Conservation (phyloP, 2,888 invertebrate genomes). For the Acrocyrtus sp. region DNA sequence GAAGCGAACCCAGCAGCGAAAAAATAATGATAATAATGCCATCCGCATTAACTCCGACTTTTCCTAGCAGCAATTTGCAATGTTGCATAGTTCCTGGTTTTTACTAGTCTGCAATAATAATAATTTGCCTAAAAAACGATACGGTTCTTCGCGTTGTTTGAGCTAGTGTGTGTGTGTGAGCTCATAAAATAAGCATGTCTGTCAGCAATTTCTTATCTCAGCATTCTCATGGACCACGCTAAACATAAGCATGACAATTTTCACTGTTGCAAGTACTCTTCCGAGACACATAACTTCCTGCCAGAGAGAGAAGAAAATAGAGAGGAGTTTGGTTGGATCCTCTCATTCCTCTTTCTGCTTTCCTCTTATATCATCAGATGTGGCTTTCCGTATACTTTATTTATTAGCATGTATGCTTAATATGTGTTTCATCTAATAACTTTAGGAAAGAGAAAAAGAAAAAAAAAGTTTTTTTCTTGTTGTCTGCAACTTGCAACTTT, state of each 20-base stretch:
- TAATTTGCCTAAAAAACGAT: no score
- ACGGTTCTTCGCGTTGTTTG: no score
- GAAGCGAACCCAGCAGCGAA: constrained; percentile 16
- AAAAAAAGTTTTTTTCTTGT: no score
- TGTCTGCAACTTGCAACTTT: background rate
- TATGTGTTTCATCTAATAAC: no score
- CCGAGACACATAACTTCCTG: constrained; percentile 35
- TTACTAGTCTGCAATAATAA: constrained; percentile 23
- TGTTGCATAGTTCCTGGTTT: constrained; percentile 45
- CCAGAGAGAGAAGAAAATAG: constrained; percentile 5
- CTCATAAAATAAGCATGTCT: constrained; percentile 39
- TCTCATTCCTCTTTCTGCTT: no score
- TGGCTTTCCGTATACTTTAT: no score
- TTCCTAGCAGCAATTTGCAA: constrained; percentile 28
- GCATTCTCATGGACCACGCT: constrained; percentile 30
- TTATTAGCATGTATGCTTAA: no score
- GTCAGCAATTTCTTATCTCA: constrained; percentile 44
- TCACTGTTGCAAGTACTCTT: constrained; percentile 9
- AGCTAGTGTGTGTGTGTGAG: background rate
- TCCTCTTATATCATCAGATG: no score
- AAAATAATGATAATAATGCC: constrained; percentile 16
- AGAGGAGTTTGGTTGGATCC: constrained; percentile 11
- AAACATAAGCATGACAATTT: constrained; percentile 15
- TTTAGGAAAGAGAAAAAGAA: no score
- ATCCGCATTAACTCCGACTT: constrained; percentile 28